Evolutionary conservation across 2,113 vertebrate species (phyloP).

Genomic region (Centropus unirufus): DNA sequence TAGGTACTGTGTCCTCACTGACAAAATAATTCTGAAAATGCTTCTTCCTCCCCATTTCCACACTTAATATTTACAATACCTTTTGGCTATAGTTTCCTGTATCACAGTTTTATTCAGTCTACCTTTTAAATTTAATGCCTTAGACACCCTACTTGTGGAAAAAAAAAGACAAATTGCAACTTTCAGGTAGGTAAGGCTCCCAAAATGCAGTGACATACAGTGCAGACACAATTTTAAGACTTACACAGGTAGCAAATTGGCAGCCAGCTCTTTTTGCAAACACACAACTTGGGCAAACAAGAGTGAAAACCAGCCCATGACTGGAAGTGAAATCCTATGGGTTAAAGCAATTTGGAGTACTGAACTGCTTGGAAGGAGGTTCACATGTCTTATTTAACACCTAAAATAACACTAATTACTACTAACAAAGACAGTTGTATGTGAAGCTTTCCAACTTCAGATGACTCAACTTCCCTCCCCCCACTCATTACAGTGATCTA

Average conservation of each 20-base stretch:
- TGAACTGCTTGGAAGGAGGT: not conserved
- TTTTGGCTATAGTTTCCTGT: not conserved
- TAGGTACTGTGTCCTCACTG: not conserved
- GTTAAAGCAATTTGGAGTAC: not conserved
- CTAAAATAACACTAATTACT: not conserved
- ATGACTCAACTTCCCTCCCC: fast-evolving
- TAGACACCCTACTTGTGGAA: not conserved
- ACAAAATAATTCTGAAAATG: not conserved
- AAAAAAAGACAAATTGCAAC: not conserved
- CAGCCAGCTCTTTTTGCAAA: not conserved
- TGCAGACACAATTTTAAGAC: not conserved
- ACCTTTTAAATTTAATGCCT: not conserved
- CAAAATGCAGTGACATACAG: not conserved
- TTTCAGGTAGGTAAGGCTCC: not conserved
- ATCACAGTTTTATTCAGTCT: not conserved
- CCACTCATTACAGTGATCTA: not conserved
- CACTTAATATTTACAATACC: not conserved
- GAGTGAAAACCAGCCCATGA: not conserved
- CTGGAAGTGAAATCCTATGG: not conserved
- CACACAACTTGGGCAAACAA: not conserved
- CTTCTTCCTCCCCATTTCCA: not conserved
- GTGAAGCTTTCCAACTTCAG: not conserved
- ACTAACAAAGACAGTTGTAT: not conserved
- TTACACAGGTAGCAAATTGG: not conserved
- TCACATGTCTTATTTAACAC: not conserved